Evolutionary conservation across 2,888 invertebrate genomes (phyloP), one percentile per base, ranked within the genome.

Genomic region (Entomobrya multifasciata): DNA sequence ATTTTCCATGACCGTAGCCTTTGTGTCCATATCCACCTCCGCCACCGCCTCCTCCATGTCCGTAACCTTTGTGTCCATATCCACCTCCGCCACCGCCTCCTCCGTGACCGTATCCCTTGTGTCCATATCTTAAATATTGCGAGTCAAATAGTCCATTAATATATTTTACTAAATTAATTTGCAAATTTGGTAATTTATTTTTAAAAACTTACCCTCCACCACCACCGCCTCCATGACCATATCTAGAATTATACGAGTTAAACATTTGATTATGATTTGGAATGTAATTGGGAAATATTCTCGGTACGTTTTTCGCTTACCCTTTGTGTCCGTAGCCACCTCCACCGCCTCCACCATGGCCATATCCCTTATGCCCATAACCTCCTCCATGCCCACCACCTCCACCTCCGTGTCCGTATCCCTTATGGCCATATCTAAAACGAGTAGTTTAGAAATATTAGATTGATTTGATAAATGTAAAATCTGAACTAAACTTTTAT

Each of bases 1-100:
- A 70, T 47, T 36, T 36, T 8, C 65, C 36, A 36, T 65, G 65
- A n/a, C 27, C 94, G 44, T 41, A 74, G 11, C 67, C 67, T 20
- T 80, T 80, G 36, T 80, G 80, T 5, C 80, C 80, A 22, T 79
- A 79, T 4, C 79, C 60, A 10, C 70, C 80, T 3, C 80, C 80
- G 17, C 80, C 80, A 20, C 60, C 77, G 20, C 67, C 80, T 30
- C 80, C 80, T 36, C 84, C 84, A 17, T 67, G 52, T 13, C 84
- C 78, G 25, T 78, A 83, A 1, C 79, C 79, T 25, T 85, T 85
- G 62, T 85, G 85, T 17, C 82, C 82, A 25, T 82, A 74, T 15
- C 83, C 70, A 15, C 80, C 81, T 41, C 82, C 82, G 4, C 47
- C 44, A 1, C 78, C 78, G 4, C 82, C 82, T 30, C 82, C 82